These are phyloP conservation scores for Platycheirus albimanus DNA, from an alignment of 2,888 invertebrate species.

Conservation along the genomic window DNA sequence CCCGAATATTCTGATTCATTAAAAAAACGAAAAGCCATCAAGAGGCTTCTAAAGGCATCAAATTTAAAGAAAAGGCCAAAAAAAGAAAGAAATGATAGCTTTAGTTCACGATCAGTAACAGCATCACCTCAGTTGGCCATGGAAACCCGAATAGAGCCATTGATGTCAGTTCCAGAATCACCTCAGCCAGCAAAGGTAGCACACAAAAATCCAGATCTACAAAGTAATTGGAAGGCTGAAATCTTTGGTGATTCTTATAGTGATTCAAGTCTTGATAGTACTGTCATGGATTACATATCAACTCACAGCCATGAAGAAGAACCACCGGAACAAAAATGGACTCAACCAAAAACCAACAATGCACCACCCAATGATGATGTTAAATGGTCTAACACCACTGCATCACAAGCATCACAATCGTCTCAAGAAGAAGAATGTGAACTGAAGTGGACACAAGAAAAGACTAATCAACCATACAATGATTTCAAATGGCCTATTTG, in stretches of 20 bases:
- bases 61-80: neutral
- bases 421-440: neutral
- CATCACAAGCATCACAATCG: no score
- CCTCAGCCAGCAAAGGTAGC: neutral
- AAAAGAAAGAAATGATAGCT: slow-evolving; percentile 1
- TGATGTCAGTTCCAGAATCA: neutral
- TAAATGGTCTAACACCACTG: no score
- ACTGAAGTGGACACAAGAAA: neutral
- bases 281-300: neutral
- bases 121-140: neutral
- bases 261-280: slow-evolving; percentile 11
- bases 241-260: slow-evolving; percentile 10
- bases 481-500: neutral
- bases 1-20: slow-evolving; percentile 46
- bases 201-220: neutral
- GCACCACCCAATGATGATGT: neutral
- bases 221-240: slow-evolving; percentile 12
- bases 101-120: neutral
- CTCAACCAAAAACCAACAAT: neutral
- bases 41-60: slow-evolving; percentile 19
- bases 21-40: slow-evolving; percentile 47
- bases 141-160: neutral
- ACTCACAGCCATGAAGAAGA: neutral
- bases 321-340: neutral
- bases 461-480: neutral